Percentiles rank a stretch among this genome's conserved stretches.
These are phyloP conservation scores for Sarcophaga rosellei DNA, from an alignment of 2,888 invertebrate genomes.

Conservation along the genomic window DNA sequence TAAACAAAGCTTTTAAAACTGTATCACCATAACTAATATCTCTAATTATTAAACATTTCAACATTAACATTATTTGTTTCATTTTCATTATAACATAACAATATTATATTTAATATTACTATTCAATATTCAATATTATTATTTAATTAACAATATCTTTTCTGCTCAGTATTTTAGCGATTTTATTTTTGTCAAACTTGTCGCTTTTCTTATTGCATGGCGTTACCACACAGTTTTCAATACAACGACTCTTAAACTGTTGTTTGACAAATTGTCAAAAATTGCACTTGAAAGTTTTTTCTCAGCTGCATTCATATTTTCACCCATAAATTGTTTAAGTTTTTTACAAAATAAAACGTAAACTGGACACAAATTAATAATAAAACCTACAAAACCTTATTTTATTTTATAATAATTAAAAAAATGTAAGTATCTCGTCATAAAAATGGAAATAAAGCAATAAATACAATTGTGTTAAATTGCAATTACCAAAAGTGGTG, in stretches of 20 bases:
- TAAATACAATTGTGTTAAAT: background rate
- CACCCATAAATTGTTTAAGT: constrained; percentile 19
- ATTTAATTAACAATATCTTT: too few relatives aligned
- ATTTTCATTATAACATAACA: too few relatives aligned
- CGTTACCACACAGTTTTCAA: constrained; percentile 2
- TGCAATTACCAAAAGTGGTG: constrained; percentile 27
- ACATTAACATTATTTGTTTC: too few relatives aligned
- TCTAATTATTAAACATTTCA: too few relatives aligned
- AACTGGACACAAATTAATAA: background rate
- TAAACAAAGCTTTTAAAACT: too few relatives aligned
- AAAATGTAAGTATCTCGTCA: constrained; percentile 27
- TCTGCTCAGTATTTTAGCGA: background rate
- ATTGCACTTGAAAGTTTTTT: constrained; percentile 42
- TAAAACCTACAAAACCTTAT: background rate
- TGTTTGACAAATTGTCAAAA: constrained; percentile 33
- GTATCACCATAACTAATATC: too few relatives aligned
- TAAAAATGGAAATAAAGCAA: background rate
- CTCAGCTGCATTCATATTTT: constrained; percentile 44
- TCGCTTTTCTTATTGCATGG: background rate
- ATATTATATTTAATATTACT: too few relatives aligned
- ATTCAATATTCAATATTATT: too few relatives aligned
- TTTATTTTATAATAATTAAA: background rate
- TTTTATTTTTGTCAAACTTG: background rate
- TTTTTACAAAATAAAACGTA: constrained; percentile 35
- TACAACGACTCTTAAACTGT: constrained; percentile 23